phyloP scores from a whole-genome alignment of 1,140 invertebrate genomes.

The Lucilia cuprina region DNA sequence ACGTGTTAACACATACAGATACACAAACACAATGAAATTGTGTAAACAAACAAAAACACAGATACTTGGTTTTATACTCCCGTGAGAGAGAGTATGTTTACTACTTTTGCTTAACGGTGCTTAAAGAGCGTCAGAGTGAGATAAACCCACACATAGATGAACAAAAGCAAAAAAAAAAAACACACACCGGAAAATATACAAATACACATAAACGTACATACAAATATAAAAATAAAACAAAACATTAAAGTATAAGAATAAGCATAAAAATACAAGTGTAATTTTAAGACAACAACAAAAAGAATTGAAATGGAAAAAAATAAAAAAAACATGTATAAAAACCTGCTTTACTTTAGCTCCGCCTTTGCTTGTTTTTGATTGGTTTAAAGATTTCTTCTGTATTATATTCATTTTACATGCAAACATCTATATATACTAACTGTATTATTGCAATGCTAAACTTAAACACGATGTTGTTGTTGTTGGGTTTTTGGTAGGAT shows the following conservation, averaged over 20 bases:
- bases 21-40: not conserved
- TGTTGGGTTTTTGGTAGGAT: constrained; percentile 23
- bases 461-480: not conserved
- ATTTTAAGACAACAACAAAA: constrained; percentile 29
- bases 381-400: constrained; percentile 43
- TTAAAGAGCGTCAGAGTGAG: constrained; percentile 54
- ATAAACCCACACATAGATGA: constrained; percentile 46
- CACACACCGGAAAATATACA: constrained; percentile 33
- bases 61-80: not conserved
- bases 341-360: constrained; percentile 60
- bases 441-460: not conserved
- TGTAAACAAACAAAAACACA: not conserved
- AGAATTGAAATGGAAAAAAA: constrained; percentile 23
- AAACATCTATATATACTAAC: not conserved
- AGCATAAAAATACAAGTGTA: constrained; percentile 17
- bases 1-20: not conserved
- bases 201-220: constrained; percentile 42
- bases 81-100: constrained; percentile 22
- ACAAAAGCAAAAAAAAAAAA: constrained; percentile 34
- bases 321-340: constrained; percentile 43
- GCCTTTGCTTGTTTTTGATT: constrained; percentile 58
- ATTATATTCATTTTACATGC: not conserved
- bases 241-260: not conserved
- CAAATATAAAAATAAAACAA: constrained; percentile 41
- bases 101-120: constrained; percentile 29